Conservation (phyloP, 2,888 invertebrate genomes). For the Pandemis cinnamomeana region DNA sequence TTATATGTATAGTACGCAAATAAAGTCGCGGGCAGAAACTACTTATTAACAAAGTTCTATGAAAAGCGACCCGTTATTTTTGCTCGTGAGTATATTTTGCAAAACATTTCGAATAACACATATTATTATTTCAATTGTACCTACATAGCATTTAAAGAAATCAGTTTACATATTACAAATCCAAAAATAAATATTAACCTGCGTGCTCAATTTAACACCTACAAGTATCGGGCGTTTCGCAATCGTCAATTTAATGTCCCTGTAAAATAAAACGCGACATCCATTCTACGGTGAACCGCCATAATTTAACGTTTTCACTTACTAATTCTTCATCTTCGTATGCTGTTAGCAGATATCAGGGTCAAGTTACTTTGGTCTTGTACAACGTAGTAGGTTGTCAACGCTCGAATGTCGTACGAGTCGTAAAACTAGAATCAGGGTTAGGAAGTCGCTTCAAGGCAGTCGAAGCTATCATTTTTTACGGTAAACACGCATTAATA, state of each 20-base stretch:
- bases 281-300: slow-evolving; percentile 36
- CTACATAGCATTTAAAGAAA: too few species aligned
- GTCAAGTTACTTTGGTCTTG: slow-evolving; percentile 29
- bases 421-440: slow-evolving; percentile 59
- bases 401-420: slow-evolving; percentile 47
- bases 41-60: too few species aligned
- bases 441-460: slow-evolving; percentile 51
- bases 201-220: slow-evolving; percentile 16
- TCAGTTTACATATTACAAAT: neutral
- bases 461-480: slow-evolving; percentile 41
- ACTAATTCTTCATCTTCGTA: slow-evolving; percentile 13
- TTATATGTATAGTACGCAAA: too few species aligned
- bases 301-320: slow-evolving; percentile 3
- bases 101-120: too few species aligned
- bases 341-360: slow-evolving; percentile 18
- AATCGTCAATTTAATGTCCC: slow-evolving; percentile 42
- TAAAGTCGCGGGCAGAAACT: too few species aligned
- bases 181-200: neutral
- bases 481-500: slow-evolving; percentile 25
- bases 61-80: too few species aligned
- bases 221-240: slow-evolving; percentile 25
- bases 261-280: slow-evolving; percentile 42
- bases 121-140: too few species aligned
- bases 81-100: too few species aligned
- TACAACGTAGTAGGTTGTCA: slow-evolving; percentile 41